Conservation (phyloP, 2,113 vertebrate species). For the Reinhardtius hippoglossoides region DNA sequence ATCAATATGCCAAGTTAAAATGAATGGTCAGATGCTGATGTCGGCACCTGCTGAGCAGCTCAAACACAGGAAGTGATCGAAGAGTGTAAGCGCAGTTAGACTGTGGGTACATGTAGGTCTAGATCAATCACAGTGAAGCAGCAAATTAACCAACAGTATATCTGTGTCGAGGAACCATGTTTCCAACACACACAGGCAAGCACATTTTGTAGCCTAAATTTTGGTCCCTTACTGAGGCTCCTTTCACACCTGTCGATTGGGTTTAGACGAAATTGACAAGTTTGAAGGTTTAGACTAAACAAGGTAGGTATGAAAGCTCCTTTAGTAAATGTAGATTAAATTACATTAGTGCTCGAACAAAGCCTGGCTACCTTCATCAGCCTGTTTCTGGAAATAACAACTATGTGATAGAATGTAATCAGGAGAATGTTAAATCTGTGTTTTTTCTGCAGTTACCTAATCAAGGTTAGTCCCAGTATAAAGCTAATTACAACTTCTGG, state of each 20-base stretch:
- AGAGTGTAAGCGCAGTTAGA: not conserved
- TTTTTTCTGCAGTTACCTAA: no score
- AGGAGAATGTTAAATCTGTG: no score
- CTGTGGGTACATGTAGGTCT: not conserved
- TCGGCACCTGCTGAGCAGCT: constrained; percentile 14
- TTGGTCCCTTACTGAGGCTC: no score
- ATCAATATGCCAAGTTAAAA: constrained; percentile 18
- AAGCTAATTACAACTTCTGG: no score
- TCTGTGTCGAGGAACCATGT: not conserved
- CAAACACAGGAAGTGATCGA: constrained; percentile 7
- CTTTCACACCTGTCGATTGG: no score
- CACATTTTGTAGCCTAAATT: not conserved
- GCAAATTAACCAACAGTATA: not conserved
- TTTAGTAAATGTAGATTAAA: no score
- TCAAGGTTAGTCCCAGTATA: no score
- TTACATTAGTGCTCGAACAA: no score
- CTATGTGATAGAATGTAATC: no score
- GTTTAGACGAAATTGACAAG: no score
- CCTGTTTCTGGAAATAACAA: not conserved
- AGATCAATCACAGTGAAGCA: constrained; percentile 9
- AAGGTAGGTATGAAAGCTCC: no score
- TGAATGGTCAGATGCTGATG: constrained; percentile 14
- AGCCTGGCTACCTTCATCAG: not conserved
- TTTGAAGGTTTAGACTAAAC: no score
- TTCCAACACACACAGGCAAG: not conserved